These are phyloP conservation scores for Lasioglossum leucozonium DNA, from an alignment of 2,888 invertebrate species.

Conservation along the genomic window DNA sequence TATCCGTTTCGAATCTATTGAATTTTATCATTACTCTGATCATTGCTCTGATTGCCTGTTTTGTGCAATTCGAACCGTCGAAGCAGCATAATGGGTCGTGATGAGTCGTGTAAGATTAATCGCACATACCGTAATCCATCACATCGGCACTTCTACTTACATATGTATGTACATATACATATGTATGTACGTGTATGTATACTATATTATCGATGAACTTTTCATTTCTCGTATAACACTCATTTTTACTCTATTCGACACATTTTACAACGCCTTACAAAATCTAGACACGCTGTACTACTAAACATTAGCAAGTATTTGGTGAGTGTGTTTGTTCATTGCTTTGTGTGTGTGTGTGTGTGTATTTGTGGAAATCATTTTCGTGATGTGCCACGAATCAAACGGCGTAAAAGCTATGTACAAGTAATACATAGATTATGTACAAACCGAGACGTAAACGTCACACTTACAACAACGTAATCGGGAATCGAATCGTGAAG, in stretches of 20 bases:
- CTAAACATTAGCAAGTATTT: constrained; percentile 47
- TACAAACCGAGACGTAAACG: constrained; percentile 56
- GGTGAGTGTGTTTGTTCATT: constrained; percentile 19
- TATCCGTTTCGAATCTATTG: neutral
- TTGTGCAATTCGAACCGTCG: constrained; percentile 41
- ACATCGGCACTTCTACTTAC: constrained; percentile 62
- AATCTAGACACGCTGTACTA: constrained; percentile 53
- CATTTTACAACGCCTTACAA: constrained; percentile 69
- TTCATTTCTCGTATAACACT: constrained; percentile 61
- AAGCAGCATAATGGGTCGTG: constrained; percentile 32
- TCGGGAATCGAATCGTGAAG: constrained; percentile 34
- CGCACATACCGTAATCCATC: constrained; percentile 59
- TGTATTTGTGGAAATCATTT: constrained; percentile 23
- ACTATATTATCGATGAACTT: constrained; percentile 55
- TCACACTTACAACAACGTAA: constrained; percentile 44
- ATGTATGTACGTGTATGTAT: constrained; percentile 11
- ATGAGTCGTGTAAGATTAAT: constrained; percentile 34
- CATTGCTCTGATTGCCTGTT: constrained; percentile 52
- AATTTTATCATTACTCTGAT: neutral
- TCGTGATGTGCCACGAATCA: constrained; percentile 28
- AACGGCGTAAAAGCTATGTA: constrained; percentile 49
- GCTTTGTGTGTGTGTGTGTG: neutral
- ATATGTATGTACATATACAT: constrained; percentile 47
- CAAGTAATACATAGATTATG: constrained; percentile 55
- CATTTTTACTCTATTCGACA: constrained; percentile 50